phyloP scores from a whole-genome alignment of 2,113 vertebrate species.

The Perccottus glenii region DNA sequence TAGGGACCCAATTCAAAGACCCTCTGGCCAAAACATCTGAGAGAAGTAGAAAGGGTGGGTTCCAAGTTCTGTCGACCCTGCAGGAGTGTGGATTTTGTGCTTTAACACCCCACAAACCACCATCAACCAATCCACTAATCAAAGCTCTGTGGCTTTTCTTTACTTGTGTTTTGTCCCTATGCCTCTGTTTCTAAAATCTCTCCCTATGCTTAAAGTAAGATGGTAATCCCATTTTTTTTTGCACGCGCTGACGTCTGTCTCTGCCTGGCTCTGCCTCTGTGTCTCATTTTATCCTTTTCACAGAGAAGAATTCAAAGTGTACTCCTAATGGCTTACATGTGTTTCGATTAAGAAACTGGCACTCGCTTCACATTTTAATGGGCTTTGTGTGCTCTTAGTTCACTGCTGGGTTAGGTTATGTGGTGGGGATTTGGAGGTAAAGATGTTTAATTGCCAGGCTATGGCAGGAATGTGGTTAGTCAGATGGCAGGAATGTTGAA shows the following conservation, averaged over 20 bases:
- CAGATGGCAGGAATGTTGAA: constrained; percentile 64
- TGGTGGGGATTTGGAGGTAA: constrained; percentile 63
- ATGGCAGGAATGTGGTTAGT: constrained; percentile 67
- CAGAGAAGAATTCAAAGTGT: constrained; percentile 75
- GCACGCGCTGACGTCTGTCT: constrained; percentile 46
- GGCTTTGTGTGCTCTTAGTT: constrained; percentile 63
- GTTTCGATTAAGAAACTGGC: constrained; percentile 78
- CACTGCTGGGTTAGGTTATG: constrained; percentile 58
- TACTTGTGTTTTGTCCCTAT: constrained; percentile 14
- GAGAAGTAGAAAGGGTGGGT: constrained; percentile 37
- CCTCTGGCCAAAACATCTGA: constrained; percentile 61
- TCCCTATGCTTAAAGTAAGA: constrained; percentile 43
- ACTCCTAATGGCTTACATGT: constrained; percentile 78
- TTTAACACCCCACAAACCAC: constrained; percentile 31
- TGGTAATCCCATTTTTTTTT: constrained; percentile 52
- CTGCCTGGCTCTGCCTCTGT: constrained; percentile 40
- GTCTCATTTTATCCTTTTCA: constrained; percentile 50
- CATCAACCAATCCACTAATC: constrained; percentile 33
- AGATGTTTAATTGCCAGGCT: constrained; percentile 65
- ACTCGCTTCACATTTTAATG: constrained; percentile 72
- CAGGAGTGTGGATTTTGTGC: constrained; percentile 35
- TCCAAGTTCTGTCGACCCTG: constrained; percentile 49
- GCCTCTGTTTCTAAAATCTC: constrained; percentile 42
- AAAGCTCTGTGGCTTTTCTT: constrained; percentile 32
- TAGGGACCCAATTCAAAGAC: constrained; percentile 71